These are phyloP conservation scores for Bubo blakistoni DNA, from an alignment of 2,113 vertebrate species.

Conservation along the genomic window DNA sequence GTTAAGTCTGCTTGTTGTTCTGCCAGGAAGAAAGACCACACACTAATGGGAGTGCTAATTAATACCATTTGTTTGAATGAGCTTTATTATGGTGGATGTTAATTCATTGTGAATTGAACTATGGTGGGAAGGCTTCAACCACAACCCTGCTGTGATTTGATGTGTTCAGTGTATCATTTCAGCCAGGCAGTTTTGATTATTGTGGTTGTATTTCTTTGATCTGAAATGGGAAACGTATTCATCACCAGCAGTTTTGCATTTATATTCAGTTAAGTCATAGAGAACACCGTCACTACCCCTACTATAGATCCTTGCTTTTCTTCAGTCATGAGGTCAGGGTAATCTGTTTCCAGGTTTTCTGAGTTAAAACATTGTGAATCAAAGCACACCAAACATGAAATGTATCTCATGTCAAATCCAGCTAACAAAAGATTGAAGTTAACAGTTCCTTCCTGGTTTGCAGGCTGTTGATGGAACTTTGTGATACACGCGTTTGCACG, in stretches of 20 bases:
- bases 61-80: neutral
- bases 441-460: neutral
- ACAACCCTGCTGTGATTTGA: neutral
- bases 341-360: neutral
- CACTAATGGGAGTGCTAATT: neutral
- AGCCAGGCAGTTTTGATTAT: constrained; percentile 16
- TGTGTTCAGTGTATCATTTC: constrained; percentile 1
- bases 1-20: neutral
- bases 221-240: neutral
- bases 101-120: constrained; percentile 1
- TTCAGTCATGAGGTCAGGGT: neutral
- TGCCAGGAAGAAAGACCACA: constrained; percentile 15
- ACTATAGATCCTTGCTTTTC: neutral
- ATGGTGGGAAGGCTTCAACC: neutral
- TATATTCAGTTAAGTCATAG: neutral
- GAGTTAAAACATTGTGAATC: neutral
- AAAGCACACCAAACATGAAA: neutral
- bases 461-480: constrained; percentile 63
- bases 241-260: neutral
- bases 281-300: neutral
- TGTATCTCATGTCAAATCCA: neutral
- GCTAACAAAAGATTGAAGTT: neutral
- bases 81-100: neutral
- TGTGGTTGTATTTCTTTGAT: constrained; percentile 8
- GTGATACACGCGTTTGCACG: neutral